phyloP scores from a whole-genome alignment of 2,888 invertebrate genomes.

The Invenusta paracnida region DNA sequence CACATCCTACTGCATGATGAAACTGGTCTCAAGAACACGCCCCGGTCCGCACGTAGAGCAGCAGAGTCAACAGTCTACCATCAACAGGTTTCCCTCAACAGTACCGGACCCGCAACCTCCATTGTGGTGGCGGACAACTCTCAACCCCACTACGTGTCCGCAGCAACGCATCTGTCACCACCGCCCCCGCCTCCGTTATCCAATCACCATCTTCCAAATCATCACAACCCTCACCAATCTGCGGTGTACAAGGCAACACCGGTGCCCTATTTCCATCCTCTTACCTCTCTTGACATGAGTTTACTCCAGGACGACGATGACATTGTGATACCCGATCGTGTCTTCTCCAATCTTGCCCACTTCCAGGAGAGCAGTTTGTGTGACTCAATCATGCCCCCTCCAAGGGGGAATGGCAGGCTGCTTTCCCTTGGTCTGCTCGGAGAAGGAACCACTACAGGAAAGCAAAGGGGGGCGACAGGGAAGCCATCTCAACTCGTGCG shows the following conservation, averaged over 20 bases:
- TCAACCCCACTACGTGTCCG: not conserved
- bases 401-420: not conserved
- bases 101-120: not conserved
- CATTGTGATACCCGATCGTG: not conserved
- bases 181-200: not conserved
- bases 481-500: not conserved
- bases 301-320: not conserved
- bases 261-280: constrained; percentile 9
- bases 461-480: not conserved
- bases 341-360: not conserved
- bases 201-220: not conserved
- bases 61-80: not conserved
- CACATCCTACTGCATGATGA: constrained; percentile 3
- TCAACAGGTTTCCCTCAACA: not conserved
- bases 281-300: not conserved
- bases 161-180: not conserved
- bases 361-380: not conserved
- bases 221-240: not conserved
- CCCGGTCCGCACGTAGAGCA: not conserved
- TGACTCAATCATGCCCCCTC: not conserved
- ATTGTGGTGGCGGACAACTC: constrained; percentile 6
- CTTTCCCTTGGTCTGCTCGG: not conserved
- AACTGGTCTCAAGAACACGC: not conserved
- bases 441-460: not conserved
- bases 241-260: not conserved